phyloP scores from a whole-genome alignment of 2,888 invertebrate species.

The Antitype chi region DNA sequence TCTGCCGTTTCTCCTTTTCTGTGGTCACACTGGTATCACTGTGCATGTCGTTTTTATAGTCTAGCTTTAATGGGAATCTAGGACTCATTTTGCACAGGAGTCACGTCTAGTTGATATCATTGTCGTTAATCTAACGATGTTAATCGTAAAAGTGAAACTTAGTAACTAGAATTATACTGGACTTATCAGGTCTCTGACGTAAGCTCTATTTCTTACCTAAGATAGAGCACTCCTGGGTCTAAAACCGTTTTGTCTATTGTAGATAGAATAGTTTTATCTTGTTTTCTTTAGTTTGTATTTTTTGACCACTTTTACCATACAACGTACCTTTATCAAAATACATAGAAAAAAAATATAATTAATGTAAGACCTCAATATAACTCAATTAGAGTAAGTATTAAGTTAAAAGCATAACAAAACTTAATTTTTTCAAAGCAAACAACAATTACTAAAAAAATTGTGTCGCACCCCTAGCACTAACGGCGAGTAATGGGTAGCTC shows the following conservation, averaged over 20 bases:
- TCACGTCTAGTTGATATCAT: conserved; percentile 45
- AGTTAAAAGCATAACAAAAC: too few relatives aligned
- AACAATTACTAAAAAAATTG: too few relatives aligned
- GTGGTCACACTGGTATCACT: background rate
- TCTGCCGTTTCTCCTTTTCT: background rate
- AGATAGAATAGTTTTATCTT: background rate
- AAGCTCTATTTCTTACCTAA: conserved; percentile 3
- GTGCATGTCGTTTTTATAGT: conserved; percentile 45
- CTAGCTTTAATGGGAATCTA: conserved; percentile 39
- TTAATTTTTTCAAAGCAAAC: too few relatives aligned
- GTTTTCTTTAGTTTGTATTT: too few relatives aligned
- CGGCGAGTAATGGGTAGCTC: too few relatives aligned
- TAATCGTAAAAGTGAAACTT: conserved; percentile 42
- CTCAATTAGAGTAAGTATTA: too few relatives aligned
- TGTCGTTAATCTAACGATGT: conserved; percentile 39
- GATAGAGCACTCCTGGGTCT: background rate
- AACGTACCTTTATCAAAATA: too few relatives aligned
- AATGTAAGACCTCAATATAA: too few relatives aligned
- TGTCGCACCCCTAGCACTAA: too few relatives aligned
- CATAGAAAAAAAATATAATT: too few relatives aligned
- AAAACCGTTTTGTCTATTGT: background rate
- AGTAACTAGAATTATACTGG: background rate
- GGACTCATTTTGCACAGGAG: conserved; percentile 44
- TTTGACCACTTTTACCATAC: too few relatives aligned
- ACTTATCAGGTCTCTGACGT: background rate